Percentiles rank a stretch among this genome's conserved stretches.
Conservation (phyloP, 2,888 invertebrate genomes). For the Drosophila buzzatii region DNA sequence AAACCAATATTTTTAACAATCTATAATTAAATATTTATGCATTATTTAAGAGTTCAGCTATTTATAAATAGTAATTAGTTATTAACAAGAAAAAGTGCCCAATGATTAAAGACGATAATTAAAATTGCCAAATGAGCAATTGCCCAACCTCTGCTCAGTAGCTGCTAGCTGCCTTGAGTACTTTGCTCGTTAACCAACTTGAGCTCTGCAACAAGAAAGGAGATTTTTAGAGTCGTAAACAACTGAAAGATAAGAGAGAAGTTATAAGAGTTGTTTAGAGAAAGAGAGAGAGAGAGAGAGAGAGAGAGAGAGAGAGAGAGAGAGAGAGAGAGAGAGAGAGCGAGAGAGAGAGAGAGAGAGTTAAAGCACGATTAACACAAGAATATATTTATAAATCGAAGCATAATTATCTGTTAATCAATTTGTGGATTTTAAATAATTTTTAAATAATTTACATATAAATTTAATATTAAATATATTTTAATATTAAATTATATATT, state of each 20-base stretch:
- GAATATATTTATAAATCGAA: too few species aligned
- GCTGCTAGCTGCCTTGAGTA: not conserved
- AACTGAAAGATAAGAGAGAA: not conserved
- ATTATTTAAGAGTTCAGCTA: not conserved
- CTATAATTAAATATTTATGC: conserved; percentile 4
- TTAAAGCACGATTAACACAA: too few species aligned
- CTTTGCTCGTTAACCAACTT: not conserved
- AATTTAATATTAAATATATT: too few species aligned
- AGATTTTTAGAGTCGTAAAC: not conserved
- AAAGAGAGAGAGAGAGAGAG: too few species aligned
- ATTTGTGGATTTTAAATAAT: too few species aligned
- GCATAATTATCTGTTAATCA: too few species aligned
- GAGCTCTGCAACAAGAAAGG: not conserved
- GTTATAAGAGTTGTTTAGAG: not conserved
- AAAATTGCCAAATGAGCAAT: not conserved
- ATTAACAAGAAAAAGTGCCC: not conserved
- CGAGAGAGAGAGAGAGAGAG: too few species aligned
- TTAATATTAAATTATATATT: too few species aligned
- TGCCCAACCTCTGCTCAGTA: not conserved
- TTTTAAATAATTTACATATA: too few species aligned
- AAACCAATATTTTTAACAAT: conserved; percentile 2
- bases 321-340: too few species aligned
- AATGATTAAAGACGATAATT: conserved; percentile 16
- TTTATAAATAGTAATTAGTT: conserved; percentile 11
- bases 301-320: too few species aligned